Percentiles rank a stretch among this genome's conserved stretches.
These are phyloP conservation scores for Luehdorfia chinensis DNA, from an alignment of 1,140 invertebrate species.

Conservation along the genomic window DNA sequence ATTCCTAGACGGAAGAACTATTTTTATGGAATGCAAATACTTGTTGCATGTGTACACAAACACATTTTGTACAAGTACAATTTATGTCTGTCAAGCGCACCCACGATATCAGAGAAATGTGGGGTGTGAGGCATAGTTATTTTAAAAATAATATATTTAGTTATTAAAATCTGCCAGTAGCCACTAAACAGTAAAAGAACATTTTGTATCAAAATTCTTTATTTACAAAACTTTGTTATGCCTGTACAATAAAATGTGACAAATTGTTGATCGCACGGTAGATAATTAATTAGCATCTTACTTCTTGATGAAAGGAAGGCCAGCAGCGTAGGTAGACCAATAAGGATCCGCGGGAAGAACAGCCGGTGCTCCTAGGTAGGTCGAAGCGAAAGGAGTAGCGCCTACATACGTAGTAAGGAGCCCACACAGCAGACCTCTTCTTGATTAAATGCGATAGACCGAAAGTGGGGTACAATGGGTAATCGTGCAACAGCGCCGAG, in stretches of 20 bases:
- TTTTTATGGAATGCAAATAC: too few species aligned
- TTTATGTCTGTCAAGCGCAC: too few species aligned
- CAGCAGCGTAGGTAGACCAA: slow-evolving; percentile 7
- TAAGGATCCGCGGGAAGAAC: background rate
- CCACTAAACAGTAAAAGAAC: too few species aligned
- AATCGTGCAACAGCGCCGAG: background rate
- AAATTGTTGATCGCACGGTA: background rate
- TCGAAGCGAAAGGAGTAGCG: slow-evolving; percentile 19
- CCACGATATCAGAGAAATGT: too few species aligned
- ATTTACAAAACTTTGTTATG: slow-evolving; percentile 14
- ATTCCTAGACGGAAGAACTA: too few species aligned
- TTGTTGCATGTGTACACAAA: too few species aligned
- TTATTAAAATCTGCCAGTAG: too few species aligned
- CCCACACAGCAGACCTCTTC: slow-evolving; percentile 41
- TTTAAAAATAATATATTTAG: too few species aligned
- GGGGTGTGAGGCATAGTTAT: too few species aligned
- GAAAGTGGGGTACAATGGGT: background rate
- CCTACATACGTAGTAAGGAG: slow-evolving; percentile 13
- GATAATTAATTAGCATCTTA: background rate
- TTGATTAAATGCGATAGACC: slow-evolving; percentile 4
- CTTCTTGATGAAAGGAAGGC: slow-evolving; percentile 8
- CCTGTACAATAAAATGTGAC: background rate
- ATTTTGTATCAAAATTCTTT: slow-evolving; percentile 11
- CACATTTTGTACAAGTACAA: too few species aligned
- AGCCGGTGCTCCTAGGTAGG: slow-evolving; percentile 35